These are phyloP conservation scores for Glyptemys insculpta DNA, from an alignment of 2,797 vertebrate species.

Conservation along the genomic window DNA sequence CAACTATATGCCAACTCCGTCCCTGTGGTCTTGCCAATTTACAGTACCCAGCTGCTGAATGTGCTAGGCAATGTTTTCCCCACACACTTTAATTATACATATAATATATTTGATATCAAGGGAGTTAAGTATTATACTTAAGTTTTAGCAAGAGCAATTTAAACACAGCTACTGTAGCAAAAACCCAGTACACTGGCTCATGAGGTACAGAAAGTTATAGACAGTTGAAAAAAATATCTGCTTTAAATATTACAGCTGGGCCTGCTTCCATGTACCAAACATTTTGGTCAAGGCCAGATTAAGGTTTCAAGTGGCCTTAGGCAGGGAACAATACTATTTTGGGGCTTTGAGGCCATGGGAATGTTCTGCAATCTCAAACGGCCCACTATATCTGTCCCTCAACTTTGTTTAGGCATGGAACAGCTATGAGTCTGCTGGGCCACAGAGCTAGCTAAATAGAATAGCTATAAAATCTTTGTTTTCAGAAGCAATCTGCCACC, in stretches of 20 bases:
- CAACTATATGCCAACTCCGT: not conserved
- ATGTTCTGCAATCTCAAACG: slow-evolving; percentile 32
- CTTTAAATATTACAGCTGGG: slow-evolving; percentile 38
- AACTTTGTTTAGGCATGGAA: slow-evolving; percentile 20
- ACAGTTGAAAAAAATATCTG: slow-evolving; percentile 40
- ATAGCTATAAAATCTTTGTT: slow-evolving; percentile 3
- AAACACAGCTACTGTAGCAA: slow-evolving; percentile 17
- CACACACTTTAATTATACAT: not conserved
- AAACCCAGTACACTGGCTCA: slow-evolving; percentile 8
- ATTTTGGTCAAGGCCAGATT: slow-evolving; percentile 53
- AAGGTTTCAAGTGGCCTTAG: slow-evolving; percentile 33
- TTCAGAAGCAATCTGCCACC: not conserved
- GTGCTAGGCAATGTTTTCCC: not conserved
- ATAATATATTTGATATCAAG: not conserved
- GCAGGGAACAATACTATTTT: slow-evolving; percentile 58
- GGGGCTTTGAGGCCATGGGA: slow-evolving; percentile 63
- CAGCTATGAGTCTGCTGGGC: slow-evolving; percentile 2
- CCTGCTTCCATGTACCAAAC: slow-evolving; percentile 21
- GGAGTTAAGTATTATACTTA: not conserved
- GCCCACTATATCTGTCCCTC: not conserved
- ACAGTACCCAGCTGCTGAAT: not conserved
- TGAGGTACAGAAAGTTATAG: slow-evolving; percentile 26
- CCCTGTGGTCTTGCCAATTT: not conserved
- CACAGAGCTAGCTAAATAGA: slow-evolving; percentile 1
- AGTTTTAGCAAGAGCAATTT: slow-evolving; percentile 27